These are phyloP conservation scores for Hydrochoerus hydrochaeris DNA, from an alignment of 2,113 vertebrate species.

Conservation along the genomic window DNA sequence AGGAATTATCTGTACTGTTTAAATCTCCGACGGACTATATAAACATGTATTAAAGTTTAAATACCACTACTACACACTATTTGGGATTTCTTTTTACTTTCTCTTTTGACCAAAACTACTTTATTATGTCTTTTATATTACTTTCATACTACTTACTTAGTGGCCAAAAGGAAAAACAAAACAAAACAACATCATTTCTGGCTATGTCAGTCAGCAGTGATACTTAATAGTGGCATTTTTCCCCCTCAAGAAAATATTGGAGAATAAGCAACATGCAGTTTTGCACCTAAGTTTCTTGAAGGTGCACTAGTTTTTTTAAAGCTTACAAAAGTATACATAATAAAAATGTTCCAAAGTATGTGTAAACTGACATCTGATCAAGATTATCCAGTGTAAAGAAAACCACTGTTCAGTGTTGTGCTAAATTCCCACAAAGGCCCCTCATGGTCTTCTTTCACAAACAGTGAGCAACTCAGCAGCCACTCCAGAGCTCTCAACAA, in stretches of 20 bases:
- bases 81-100: slow-evolving; percentile 12
- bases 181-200: background rate
- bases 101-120: slow-evolving; percentile 42
- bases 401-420: background rate
- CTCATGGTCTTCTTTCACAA: background rate
- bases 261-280: slow-evolving; percentile 50
- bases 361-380: slow-evolving; percentile 69
- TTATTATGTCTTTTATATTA: slow-evolving; percentile 18
- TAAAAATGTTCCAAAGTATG: slow-evolving; percentile 54
- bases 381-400: slow-evolving; percentile 67
- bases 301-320: slow-evolving; percentile 53
- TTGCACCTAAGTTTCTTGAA: slow-evolving; percentile 57
- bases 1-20: background rate
- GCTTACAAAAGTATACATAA: slow-evolving; percentile 58
- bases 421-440: background rate
- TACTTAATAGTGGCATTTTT: slow-evolving; percentile 47
- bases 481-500: background rate
- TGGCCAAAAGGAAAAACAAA: slow-evolving; percentile 22
- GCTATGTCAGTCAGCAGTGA: slow-evolving; percentile 35
- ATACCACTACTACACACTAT: background rate
- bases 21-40: background rate
- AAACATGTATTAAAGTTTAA: slow-evolving; percentile 26
- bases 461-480: background rate
- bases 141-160: slow-evolving; percentile 36
- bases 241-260: slow-evolving; percentile 54